These are phyloP conservation scores for Muscidifurax raptorellus DNA, from an alignment of 1,140 invertebrate genomes.

Conservation along the genomic window DNA sequence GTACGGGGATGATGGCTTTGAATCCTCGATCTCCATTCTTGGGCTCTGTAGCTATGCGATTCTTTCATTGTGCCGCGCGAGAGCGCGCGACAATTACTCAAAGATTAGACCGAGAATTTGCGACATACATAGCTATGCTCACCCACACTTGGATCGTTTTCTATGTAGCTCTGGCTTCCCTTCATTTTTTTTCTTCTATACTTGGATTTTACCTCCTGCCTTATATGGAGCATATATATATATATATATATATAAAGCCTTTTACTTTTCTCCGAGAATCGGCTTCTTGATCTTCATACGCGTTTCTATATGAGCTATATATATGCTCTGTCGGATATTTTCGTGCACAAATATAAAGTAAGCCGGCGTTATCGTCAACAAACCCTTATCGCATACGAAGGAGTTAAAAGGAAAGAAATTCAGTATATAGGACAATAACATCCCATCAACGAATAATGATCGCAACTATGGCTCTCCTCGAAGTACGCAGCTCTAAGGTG, in stretches of 20 bases:
- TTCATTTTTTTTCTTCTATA: constrained; percentile 8
- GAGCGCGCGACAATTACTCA: constrained; percentile 66
- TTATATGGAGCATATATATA: neutral
- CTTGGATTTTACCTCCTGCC: neutral
- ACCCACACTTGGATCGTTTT: constrained; percentile 53
- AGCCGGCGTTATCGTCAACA: too few species aligned
- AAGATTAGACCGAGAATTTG: constrained; percentile 70
- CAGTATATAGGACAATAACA: too few species aligned
- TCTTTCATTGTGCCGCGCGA: constrained; percentile 54
- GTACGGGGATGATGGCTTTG: constrained; percentile 14
- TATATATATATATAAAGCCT: neutral
- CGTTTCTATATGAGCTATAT: too few species aligned
- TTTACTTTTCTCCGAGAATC: neutral
- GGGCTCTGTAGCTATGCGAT: constrained; percentile 40
- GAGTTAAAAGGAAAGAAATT: too few species aligned
- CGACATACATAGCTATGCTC: constrained; percentile 59
- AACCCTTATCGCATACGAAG: too few species aligned
- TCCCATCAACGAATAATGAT: too few species aligned
- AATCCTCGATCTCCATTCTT: constrained; percentile 22
- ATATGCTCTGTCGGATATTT: too few species aligned
- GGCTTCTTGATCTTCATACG: neutral
- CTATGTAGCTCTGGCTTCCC: neutral
- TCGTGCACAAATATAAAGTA: too few species aligned
- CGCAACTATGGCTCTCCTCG: too few species aligned
- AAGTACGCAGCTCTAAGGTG: too few species aligned